phyloP scores from a whole-genome alignment of 2,797 vertebrate species.

The Crypturellus tataupa region DNA sequence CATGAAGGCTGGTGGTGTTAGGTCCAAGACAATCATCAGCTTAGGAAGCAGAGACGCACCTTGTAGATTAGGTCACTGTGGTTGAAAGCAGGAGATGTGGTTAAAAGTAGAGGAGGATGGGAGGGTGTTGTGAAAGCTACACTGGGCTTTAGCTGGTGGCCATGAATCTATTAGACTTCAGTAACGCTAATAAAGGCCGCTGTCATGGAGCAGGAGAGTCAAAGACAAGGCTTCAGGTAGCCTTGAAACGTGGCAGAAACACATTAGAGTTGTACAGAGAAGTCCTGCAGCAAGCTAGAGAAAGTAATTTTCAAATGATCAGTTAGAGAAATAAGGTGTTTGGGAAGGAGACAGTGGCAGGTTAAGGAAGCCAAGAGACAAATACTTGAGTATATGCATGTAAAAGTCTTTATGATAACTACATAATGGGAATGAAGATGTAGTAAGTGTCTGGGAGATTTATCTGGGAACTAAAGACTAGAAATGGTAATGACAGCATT shows the following conservation, averaged over 20 bases:
- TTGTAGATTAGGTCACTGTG: neutral
- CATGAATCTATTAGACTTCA: accelerated
- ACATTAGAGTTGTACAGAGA: neutral
- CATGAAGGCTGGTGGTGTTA: neutral
- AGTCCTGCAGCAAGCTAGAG: neutral
- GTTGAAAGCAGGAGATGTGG: neutral
- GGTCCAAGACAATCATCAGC: neutral
- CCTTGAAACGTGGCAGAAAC: neutral
- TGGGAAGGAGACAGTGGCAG: neutral
- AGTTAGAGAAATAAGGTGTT: neutral
- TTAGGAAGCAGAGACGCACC: neutral
- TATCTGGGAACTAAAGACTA: neutral
- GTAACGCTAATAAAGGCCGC: neutral
- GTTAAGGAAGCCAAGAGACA: neutral
- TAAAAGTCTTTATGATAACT: neutral
- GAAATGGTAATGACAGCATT: neutral
- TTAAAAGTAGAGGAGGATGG: neutral
- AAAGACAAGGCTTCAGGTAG: neutral
- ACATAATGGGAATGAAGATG: neutral
- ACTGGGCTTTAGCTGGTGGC: neutral
- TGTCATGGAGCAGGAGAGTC: neutral
- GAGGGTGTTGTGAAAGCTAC: neutral
- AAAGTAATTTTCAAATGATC: neutral
- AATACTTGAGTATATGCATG: neutral
- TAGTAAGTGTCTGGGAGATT: neutral